Conservation (phyloP, 2,797 vertebrate genomes). For the Gobio occitaniae region DNA sequence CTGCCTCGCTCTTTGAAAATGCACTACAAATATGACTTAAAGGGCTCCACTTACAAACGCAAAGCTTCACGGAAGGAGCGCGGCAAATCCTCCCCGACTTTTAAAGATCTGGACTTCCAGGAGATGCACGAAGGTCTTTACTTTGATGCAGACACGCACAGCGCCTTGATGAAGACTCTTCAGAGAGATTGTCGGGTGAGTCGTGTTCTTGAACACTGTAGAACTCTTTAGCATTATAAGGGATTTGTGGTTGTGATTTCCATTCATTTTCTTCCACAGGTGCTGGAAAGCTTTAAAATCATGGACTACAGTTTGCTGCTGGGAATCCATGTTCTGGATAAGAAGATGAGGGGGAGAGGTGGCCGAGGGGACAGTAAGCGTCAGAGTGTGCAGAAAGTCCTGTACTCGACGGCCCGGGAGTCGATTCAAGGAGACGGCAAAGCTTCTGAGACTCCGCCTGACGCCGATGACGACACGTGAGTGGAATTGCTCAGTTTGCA, state of each 20-base stretch:
- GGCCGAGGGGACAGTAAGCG: slow-evolving; percentile 82
- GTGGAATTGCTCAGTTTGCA: neutral
- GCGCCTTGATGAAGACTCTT: slow-evolving; percentile 92
- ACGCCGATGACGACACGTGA: slow-evolving; percentile 88
- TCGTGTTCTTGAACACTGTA: slow-evolving; percentile 35
- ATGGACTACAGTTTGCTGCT: slow-evolving; percentile 95
- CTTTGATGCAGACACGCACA: slow-evolving; percentile 91
- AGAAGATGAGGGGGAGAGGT: slow-evolving; percentile 74
- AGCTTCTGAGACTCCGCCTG: slow-evolving; percentile 77
- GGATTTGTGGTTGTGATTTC: neutral
- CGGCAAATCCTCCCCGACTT: slow-evolving; percentile 86
- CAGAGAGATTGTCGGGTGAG: slow-evolving; percentile 93
- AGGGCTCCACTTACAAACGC: slow-evolving; percentile 94
- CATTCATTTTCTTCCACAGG: slow-evolving; percentile 71
- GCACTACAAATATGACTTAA: slow-evolving; percentile 96
- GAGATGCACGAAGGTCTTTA: slow-evolving; percentile 91
- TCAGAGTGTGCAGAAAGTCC: slow-evolving; percentile 86
- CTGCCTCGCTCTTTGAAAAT: slow-evolving; percentile 89
- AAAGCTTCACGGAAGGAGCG: slow-evolving; percentile 91
- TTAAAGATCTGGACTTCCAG: slow-evolving; percentile 97
- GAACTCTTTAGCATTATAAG: neutral
- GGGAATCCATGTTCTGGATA: slow-evolving; percentile 76
- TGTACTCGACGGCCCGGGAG: slow-evolving; percentile 95
- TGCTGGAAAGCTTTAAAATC: slow-evolving; percentile 97
- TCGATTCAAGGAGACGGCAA: slow-evolving; percentile 93